Evolutionary conservation across 2,888 invertebrate species (phyloP).

Genomic region (Zhengitettix transpicula): DNA sequence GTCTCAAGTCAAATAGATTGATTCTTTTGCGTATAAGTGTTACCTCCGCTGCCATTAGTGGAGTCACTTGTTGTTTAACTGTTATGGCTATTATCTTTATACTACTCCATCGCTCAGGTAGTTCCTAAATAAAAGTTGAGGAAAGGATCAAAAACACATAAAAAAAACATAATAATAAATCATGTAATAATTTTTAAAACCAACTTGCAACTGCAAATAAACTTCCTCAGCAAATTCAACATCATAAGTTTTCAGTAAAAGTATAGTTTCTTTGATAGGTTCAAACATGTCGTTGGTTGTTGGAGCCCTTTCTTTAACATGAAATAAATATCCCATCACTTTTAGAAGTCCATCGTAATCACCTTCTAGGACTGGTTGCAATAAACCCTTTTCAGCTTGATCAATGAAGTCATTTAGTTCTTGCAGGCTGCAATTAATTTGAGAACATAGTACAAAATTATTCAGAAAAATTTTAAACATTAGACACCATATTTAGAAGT

Average conservation of each 20-base stretch:
- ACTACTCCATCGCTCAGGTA: constrained; percentile 78
- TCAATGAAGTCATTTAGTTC: constrained; percentile 63
- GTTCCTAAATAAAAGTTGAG: constrained; percentile 31
- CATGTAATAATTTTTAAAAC: background rate
- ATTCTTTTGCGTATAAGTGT: constrained; percentile 71
- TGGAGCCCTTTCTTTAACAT: constrained; percentile 58
- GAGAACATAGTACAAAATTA: background rate
- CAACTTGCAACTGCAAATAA: constrained; percentile 8
- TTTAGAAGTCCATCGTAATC: constrained; percentile 71
- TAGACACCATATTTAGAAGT: too few relatives aligned
- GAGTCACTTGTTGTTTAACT: constrained; percentile 72
- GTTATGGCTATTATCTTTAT: constrained; percentile 68
- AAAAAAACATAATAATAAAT: background rate
- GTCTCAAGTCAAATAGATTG: constrained; percentile 59
- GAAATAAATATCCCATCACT: constrained; percentile 66
- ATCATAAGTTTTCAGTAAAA: constrained; percentile 67
- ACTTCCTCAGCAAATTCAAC: constrained; percentile 66
- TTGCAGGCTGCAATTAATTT: background rate
- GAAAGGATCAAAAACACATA: background rate
- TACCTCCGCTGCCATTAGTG: constrained; percentile 77
- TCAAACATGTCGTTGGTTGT: constrained; percentile 81
- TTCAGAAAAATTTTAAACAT: too few relatives aligned
- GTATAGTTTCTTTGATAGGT: constrained; percentile 71
- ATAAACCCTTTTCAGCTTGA: constrained; percentile 54
- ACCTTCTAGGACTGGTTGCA: constrained; percentile 57